A percentile compares a stretch with the other conserved stretches of the same genome.
phyloP scores from a whole-genome alignment of 2,113 vertebrate genomes.

The Cynoglossus semilaevis region DNA sequence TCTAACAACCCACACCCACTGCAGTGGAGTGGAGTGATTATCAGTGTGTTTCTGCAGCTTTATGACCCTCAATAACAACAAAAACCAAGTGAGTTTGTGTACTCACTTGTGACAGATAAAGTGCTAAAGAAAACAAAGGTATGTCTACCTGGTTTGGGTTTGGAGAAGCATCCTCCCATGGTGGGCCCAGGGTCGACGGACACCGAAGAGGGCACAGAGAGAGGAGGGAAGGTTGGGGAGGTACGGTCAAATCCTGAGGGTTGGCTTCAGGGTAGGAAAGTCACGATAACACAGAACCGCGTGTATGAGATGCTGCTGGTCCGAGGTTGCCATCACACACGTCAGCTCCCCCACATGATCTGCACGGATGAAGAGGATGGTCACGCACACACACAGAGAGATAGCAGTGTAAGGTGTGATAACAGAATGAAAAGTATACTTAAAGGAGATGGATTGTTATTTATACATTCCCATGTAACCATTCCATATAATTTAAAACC shows the following conservation, averaged over 20 bases:
- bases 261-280: conserved; percentile 48
- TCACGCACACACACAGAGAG: conserved; percentile 1
- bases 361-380: conserved; percentile 26
- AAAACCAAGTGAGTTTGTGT: too few species aligned
- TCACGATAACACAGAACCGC: conserved; percentile 55
- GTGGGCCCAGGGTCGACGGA: conserved; percentile 66
- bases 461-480: not conserved
- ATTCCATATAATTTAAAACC: not conserved
- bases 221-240: conserved; percentile 29
- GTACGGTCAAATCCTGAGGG: conserved; percentile 53
- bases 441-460: not conserved
- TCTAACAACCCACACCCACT: too few species aligned
- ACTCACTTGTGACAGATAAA: too few species aligned
- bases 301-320: conserved; percentile 63
- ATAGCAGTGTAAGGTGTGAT: not conserved
- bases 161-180: conserved; percentile 99
- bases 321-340: conserved; percentile 71
- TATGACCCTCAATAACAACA: too few species aligned
- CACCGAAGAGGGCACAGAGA: conserved; percentile 55
- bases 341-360: conserved; percentile 70
- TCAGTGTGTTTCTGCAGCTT: too few species aligned
- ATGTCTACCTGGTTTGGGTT: conserved; percentile 92
- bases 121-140: not conserved
- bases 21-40: too few species aligned
- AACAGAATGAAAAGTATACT: not conserved